Conservation (phyloP, 2,888 invertebrate species). For the Apoda limacodes region DNA sequence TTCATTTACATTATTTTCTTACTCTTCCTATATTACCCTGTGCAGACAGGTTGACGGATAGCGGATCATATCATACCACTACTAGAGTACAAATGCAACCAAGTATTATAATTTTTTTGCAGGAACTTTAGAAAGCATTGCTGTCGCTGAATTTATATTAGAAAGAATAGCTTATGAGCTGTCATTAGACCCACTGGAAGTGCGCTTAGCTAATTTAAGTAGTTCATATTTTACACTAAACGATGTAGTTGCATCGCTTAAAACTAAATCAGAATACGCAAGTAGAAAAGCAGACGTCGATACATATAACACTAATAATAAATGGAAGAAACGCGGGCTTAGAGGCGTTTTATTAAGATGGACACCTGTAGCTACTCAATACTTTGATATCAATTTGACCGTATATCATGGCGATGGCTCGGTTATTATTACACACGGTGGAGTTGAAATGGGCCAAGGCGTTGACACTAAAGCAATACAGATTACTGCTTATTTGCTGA, state of each 20-base stretch:
- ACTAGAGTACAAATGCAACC: too few species aligned
- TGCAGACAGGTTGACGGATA: too few species aligned
- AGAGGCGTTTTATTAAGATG: slow-evolving; percentile 52
- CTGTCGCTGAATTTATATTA: slow-evolving; percentile 62
- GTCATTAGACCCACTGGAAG: slow-evolving; percentile 62
- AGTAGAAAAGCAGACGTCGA: slow-evolving; percentile 26
- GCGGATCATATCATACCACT: too few species aligned
- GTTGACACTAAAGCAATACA: slow-evolving; percentile 81
- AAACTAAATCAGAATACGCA: not conserved
- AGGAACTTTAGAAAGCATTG: slow-evolving; percentile 25
- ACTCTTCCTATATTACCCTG: too few species aligned
- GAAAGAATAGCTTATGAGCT: slow-evolving; percentile 67
- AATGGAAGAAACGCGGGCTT: slow-evolving; percentile 77
- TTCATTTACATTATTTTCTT: too few species aligned
- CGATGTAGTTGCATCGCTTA: not conserved
- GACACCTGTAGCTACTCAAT: slow-evolving; percentile 65
- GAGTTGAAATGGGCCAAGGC: slow-evolving; percentile 80
- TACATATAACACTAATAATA: slow-evolving; percentile 68
- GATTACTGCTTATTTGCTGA: slow-evolving; percentile 75
- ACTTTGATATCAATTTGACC: slow-evolving; percentile 55
- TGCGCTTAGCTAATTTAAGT: slow-evolving; percentile 37
- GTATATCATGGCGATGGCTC: slow-evolving; percentile 76
- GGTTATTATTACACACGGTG: slow-evolving; percentile 74
- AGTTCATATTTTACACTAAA: slow-evolving; percentile 10
- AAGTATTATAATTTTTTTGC: too few species aligned